Evolutionary conservation across 2,113 vertebrate genomes (phyloP), one percentile per base, ranked within the genome.

Genomic region (Microtus oregoni): DNA sequence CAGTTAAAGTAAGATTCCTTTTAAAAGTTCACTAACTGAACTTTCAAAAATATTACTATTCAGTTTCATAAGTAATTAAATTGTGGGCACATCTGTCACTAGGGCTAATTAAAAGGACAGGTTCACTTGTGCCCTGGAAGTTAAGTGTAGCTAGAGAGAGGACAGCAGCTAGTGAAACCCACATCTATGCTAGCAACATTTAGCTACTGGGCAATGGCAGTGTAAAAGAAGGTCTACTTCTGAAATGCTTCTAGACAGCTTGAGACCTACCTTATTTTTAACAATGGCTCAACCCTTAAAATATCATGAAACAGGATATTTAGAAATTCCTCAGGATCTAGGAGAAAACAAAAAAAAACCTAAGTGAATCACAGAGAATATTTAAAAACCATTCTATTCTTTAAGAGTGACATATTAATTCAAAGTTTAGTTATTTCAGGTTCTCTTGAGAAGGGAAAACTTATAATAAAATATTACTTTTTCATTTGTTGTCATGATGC

Each of bases 321-420:
- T 41, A 99, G 98, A 97, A 99, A 99, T 98, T 99, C 99, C 97
- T 99, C 99, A 14, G 99, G 99, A 99, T 99, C 99, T 99, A 98
- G 20, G 90, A 85, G 55, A 96, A 97, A 94, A 98, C 91, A 7
- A n/a, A 94, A 72, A 17, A 55, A 55, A 15, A 41, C 15, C 93
- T 35, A 96, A 92, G 0, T 94, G 61, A 94, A 63, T 90, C 50
- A 76, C 9, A 91, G 73, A 35, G 9, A 94, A 93, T 72, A 92
- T 38, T 61, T 94, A 78, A 24, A 92, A 96, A 73, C 44, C 38
- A 95, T 85, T 94, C 41, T 73, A 20, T 35, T 89, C 44, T 91
- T 96, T 82, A 44, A 38, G 90, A 78, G 22, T 73, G 15, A 65
- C 47, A 96, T 35, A 94, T 86, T 58, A 89, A 76, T 89, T 91